phyloP scores from a whole-genome alignment of 1,140 invertebrate genomes.

The Drosophila trapezifrons region DNA sequence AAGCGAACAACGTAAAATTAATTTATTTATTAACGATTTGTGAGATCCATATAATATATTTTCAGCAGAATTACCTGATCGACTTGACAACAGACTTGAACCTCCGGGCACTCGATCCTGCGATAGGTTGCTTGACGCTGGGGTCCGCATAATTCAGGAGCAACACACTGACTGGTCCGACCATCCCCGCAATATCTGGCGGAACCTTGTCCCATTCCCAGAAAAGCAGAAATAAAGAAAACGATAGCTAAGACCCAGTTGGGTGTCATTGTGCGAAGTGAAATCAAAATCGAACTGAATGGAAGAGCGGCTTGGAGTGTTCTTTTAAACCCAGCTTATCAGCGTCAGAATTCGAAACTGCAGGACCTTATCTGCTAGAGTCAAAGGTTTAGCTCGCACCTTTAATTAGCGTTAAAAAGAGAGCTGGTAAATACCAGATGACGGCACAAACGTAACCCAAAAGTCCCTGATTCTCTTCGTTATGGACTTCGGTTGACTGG shows the following conservation, averaged over 20 bases:
- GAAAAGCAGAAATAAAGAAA: neutral
- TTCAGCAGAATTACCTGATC: neutral
- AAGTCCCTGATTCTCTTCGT: too few species aligned
- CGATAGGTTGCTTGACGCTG: neutral
- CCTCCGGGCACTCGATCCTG: neutral
- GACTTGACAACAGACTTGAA: neutral
- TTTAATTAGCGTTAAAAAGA: too few species aligned
- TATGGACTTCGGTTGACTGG: too few species aligned
- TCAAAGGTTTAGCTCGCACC: neutral
- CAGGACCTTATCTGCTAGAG: neutral
- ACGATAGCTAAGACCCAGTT: neutral
- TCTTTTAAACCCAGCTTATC: constrained; percentile 1
- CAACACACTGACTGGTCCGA: neutral
- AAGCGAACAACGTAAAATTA: neutral
- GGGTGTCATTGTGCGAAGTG: neutral
- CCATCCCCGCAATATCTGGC: neutral
- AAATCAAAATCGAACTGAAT: neutral
- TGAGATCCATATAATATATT: neutral
- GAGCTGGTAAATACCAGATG: neutral
- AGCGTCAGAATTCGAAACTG: neutral
- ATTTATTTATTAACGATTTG: too few species aligned
- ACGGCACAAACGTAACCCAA: too few species aligned
- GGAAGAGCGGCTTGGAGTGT: neutral
- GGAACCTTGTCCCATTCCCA: neutral
- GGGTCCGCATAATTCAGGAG: neutral